These are phyloP conservation scores for Xenentodon cancila DNA, from an alignment of 2,797 vertebrate genomes.

Conservation along the genomic window DNA sequence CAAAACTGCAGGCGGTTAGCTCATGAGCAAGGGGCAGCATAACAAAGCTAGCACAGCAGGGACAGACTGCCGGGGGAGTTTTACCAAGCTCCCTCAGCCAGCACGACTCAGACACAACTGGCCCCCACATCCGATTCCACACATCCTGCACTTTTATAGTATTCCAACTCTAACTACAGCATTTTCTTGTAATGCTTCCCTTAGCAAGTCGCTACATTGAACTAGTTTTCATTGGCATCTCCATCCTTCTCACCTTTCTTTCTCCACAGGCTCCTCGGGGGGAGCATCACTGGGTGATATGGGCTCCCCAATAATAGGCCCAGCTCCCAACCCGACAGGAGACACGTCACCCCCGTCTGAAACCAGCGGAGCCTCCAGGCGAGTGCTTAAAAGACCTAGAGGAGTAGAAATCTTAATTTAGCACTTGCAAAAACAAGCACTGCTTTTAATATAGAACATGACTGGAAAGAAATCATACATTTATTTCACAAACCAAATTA, in stretches of 20 bases:
- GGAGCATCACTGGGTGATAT: slow-evolving; percentile 58
- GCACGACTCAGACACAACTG: slow-evolving; percentile 43
- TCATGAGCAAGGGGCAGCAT: slow-evolving; percentile 69
- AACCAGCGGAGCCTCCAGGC: slow-evolving; percentile 64
- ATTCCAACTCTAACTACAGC: no score
- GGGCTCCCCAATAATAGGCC: slow-evolving; percentile 55
- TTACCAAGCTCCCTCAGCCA: slow-evolving; percentile 75
- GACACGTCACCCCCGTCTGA: slow-evolving; percentile 66
- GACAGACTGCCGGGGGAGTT: slow-evolving; percentile 75
- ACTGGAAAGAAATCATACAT: no score
- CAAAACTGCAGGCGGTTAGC: slow-evolving; percentile 60
- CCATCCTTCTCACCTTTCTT: slow-evolving; percentile 81
- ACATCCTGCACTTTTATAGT: no score
- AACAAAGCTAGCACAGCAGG: slow-evolving; percentile 80
- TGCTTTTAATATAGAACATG: no score
- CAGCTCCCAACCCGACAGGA: slow-evolving; percentile 35
- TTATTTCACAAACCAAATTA: no score
- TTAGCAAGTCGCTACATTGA: slow-evolving; percentile 17
- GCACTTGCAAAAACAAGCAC: no score
- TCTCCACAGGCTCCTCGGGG: slow-evolving; percentile 81
- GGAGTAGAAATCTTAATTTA: not conserved
- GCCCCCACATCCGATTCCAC: not conserved
- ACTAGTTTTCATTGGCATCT: not conserved
- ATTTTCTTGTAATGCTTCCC: not conserved
- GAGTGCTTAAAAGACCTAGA: slow-evolving; percentile 62